Conservation (phyloP, 2,888 invertebrate species). For the Periphyllus acericola region DNA sequence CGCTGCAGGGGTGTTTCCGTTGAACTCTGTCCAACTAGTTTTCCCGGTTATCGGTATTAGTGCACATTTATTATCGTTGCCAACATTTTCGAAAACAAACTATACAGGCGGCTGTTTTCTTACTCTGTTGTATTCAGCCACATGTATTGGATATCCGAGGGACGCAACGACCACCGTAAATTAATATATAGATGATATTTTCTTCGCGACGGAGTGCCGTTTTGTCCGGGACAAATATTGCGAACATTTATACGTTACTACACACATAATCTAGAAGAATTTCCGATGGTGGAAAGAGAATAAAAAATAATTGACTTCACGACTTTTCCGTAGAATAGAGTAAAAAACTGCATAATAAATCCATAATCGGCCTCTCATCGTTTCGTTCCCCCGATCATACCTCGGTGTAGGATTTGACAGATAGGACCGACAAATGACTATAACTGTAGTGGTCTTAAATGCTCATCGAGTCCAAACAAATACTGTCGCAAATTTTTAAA, state of each 20-base stretch:
- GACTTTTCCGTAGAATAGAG: background rate
- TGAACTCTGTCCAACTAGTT: conserved; percentile 34
- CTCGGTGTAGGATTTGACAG: no score
- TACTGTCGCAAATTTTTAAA: no score
- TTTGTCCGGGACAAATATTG: background rate
- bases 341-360: background rate
- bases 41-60: conserved; percentile 1
- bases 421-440: no score
- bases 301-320: background rate
- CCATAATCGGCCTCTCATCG: background rate
- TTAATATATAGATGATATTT: background rate
- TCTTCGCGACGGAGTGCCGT: background rate
- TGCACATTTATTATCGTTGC: conserved; percentile 14
- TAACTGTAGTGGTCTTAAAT: no score
- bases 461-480: no score
- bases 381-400: no score
- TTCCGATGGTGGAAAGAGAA: background rate
- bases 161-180: background rate
- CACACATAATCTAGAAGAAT: background rate
- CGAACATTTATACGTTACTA: background rate
- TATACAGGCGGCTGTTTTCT: background rate
- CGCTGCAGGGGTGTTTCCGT: background rate
- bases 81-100: background rate
- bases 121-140: background rate
- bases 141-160: background rate